phyloP scores from a whole-genome alignment of 1,140 invertebrate genomes.

The Myzus persicae region DNA sequence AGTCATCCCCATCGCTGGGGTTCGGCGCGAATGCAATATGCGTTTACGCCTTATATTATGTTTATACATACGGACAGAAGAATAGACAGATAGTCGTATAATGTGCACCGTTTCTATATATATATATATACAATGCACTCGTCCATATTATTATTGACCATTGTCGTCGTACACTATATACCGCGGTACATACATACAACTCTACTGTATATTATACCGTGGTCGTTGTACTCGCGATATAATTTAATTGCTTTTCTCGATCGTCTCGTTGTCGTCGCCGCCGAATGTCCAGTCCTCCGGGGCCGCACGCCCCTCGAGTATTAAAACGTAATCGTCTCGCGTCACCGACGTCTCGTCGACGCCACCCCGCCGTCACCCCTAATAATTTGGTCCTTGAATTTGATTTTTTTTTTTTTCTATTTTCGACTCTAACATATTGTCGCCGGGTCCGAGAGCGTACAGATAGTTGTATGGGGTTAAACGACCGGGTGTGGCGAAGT shows the following conservation, averaged over 20 bases:
- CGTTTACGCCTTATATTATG: not conserved
- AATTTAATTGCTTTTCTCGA: not conserved
- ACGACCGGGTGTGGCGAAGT: not conserved
- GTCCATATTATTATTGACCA: not conserved
- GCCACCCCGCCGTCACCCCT: too few relatives aligned
- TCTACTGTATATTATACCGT: not conserved
- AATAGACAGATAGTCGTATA: not conserved
- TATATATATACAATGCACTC: too few relatives aligned
- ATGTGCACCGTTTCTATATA: too few relatives aligned
- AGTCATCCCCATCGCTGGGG: not conserved
- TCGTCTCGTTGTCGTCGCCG: not conserved
- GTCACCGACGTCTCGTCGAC: not conserved
- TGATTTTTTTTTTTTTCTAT: not conserved
- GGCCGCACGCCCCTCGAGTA: not conserved
- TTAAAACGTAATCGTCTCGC: not conserved
- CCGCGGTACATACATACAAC: not conserved
- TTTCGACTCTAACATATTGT: slow-evolving; percentile 12
- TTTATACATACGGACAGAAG: not conserved
- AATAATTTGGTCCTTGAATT: not conserved
- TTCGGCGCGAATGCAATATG: not conserved
- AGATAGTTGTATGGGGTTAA: not conserved
- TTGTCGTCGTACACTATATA: not conserved
- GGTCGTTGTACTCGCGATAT: not conserved
- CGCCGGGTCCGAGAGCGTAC: too few relatives aligned
- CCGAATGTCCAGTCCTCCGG: not conserved